Evolutionary conservation across 2,888 invertebrate genomes (phyloP).

Genomic region (Escarpia spicata): DNA sequence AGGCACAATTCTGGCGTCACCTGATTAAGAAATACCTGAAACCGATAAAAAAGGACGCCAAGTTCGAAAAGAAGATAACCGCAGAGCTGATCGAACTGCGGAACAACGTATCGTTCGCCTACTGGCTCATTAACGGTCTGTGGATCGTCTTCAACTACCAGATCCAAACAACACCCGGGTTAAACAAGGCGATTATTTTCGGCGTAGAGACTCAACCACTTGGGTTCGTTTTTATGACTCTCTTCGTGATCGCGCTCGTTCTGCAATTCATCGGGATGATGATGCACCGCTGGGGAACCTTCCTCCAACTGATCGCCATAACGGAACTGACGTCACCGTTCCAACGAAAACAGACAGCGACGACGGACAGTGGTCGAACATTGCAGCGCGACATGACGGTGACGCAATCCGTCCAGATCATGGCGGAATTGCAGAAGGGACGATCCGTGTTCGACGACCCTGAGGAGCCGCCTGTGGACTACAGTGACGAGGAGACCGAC

Average conservation of each 20-base stretch:
- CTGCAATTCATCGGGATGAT: constrained; percentile 61
- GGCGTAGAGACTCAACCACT: constrained; percentile 39
- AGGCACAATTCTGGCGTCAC: constrained; percentile 90
- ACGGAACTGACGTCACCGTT: constrained; percentile 40
- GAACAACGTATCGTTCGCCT: constrained; percentile 77
- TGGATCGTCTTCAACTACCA: constrained; percentile 84
- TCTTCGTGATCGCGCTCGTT: constrained; percentile 52
- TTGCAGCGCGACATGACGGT: not conserved
- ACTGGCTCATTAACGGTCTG: constrained; percentile 97
- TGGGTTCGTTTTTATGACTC: constrained; percentile 56
- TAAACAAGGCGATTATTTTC: not conserved
- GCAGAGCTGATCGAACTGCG: constrained; percentile 85
- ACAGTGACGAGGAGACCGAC: not conserved
- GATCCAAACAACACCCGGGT: constrained; percentile 44
- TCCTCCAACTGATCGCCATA: constrained; percentile 56
- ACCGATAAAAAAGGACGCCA: constrained; percentile 90
- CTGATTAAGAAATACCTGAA: constrained; percentile 89
- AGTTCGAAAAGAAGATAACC: constrained; percentile 60
- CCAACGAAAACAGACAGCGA: not conserved
- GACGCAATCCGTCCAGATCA: not conserved
- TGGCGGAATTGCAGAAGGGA: not conserved
- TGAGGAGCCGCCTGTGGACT: not conserved
- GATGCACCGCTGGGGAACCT: constrained; percentile 59
- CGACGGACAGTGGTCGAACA: not conserved
- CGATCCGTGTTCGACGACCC: not conserved